Evolutionary conservation across 1,140 invertebrate species (phyloP), one percentile per base, ranked within the genome.

Genomic region (Lanistes nyassanus): DNA sequence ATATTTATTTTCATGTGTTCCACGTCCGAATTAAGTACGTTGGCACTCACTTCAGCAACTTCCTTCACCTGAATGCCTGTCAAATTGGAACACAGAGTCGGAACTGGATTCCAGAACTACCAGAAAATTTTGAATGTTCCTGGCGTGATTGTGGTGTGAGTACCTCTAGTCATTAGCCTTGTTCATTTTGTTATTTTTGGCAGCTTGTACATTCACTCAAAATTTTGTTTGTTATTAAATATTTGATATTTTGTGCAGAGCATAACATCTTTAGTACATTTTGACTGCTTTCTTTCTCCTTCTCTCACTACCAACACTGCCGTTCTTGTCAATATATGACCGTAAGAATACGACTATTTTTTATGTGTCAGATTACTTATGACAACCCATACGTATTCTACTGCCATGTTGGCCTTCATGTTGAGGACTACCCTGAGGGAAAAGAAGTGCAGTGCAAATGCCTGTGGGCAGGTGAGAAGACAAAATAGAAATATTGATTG

Each of bases 71-170:
- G 21, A 74, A 83, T 7, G 58, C 74, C 2, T 90, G 89, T 77
- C 56, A 71, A 47, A 71, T 86, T n/a, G 86, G 86, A 58, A 76
- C 68, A 19, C 80, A 83, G 53, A 88, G 82, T 74, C 78, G 92
- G 29, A 93, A 94, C 81, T 87, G 91, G 55, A 85, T 95, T 55
- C 94, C 94, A 0, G 90, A 92, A 26, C 85, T 93, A n/a, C 89
- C 91, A 19, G 89, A 90, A 56, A 90, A 92, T 73, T 92, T 94
- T 78, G 79, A 90, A 29, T 98, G 96, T 85, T 90, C 93, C 66
- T 97, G 96, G 96, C 87, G 91, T n/a, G 91, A 92, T 70, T 97
- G 96, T 81, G 77, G 79, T 75, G 89, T 90, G 81, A 76, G 78
- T 69, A 19, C 62, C 34, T 23, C 19, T 62, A 9, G 47, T 37